A percentile compares a stretch with the other conserved stretches of the same genome.
These are phyloP conservation scores for Dasypus novemcinctus DNA, from an alignment of 2,113 vertebrate species.

Conservation along the genomic window DNA sequence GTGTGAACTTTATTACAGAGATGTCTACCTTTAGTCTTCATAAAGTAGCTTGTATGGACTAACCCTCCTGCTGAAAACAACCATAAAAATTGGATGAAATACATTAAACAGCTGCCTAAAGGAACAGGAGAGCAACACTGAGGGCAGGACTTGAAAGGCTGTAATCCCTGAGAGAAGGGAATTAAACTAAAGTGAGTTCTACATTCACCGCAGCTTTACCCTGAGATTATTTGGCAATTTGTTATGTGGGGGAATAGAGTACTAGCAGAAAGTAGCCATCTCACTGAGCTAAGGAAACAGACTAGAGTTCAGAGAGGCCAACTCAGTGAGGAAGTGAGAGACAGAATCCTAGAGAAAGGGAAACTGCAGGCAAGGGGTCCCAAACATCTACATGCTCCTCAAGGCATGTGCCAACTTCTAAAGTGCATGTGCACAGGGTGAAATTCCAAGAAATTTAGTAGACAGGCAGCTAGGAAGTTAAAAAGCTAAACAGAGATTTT, in stretches of 20 bases:
- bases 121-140: neutral
- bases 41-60: neutral
- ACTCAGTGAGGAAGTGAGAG: neutral
- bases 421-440: neutral
- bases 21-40: neutral
- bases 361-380: neutral
- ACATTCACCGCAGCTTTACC: neutral
- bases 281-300: neutral
- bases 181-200: neutral
- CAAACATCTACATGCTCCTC: neutral
- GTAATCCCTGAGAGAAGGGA: neutral
- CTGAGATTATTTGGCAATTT: neutral
- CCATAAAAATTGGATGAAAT: neutral
- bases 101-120: neutral
- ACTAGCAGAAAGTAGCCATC: neutral
- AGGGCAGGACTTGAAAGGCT: neutral
- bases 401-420: neutral
- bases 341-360: neutral
- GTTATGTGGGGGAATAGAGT: neutral
- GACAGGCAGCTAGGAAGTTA: neutral
- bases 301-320: neutral
- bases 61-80: neutral
- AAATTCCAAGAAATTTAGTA: neutral
- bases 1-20: neutral
- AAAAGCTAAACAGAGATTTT: neutral